A percentile compares a stretch with the other conserved stretches of the same genome.
phyloP scores from a whole-genome alignment of 2,113 vertebrate genomes.

The Dicaeum eximium region DNA sequence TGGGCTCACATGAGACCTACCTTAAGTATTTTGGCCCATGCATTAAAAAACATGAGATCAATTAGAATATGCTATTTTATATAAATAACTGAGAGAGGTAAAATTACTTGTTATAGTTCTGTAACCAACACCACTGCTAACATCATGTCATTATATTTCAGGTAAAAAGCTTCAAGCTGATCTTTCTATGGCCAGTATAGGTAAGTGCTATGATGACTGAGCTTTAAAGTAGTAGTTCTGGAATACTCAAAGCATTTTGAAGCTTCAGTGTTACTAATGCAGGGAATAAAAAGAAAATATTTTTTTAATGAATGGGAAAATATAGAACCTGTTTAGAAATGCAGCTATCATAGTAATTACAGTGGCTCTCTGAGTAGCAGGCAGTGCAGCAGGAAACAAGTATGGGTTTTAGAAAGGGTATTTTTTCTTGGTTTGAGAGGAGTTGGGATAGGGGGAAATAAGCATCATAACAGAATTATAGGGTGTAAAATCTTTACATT shows the following conservation, averaged over 20 bases:
- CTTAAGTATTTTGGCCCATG: background rate
- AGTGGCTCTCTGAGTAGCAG: background rate
- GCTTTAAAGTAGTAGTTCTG: background rate
- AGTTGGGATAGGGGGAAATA: background rate
- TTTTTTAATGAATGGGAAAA: background rate
- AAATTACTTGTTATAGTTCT: background rate
- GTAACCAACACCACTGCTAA: background rate
- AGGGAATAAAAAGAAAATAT: background rate
- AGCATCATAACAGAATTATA: background rate
- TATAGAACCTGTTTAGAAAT: background rate
- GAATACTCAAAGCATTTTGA: background rate
- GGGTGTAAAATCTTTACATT: background rate
- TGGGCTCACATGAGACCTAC: background rate
- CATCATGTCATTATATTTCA: conserved; percentile 51
- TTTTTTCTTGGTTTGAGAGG: background rate
- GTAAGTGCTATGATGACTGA: conserved; percentile 55
- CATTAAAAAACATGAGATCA: background rate
- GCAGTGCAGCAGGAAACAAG: background rate
- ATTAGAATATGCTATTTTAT: background rate
- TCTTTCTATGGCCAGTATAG: conserved; percentile 67
- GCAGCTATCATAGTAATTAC: background rate
- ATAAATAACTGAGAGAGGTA: background rate
- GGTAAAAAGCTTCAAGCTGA: conserved; percentile 57
- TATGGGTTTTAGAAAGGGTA: background rate
- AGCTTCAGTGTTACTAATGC: background rate